phyloP scores from a whole-genome alignment of 2,113 vertebrate species.

The Syngnathus typhle region DNA sequence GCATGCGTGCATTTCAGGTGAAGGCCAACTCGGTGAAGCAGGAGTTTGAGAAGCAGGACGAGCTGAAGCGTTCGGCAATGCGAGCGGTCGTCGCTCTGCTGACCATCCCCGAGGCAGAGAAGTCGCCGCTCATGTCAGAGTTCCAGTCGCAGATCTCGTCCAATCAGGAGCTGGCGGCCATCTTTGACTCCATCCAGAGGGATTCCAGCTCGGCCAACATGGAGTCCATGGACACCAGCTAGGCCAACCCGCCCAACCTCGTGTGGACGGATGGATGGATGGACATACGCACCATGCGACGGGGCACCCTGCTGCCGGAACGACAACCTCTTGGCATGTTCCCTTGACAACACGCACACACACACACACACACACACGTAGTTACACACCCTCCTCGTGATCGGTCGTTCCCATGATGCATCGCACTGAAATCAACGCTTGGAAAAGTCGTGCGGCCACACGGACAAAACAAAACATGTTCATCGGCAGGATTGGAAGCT shows the following conservation, averaged over 20 bases:
- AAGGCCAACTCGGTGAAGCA: conserved; percentile 98
- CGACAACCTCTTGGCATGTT: conserved; percentile 58
- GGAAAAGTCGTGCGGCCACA: conserved; percentile 42
- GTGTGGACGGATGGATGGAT: background rate
- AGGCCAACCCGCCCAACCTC: conserved; percentile 34
- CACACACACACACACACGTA: conserved; percentile 34
- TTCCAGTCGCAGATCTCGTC: conserved; percentile 98
- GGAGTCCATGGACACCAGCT: conserved; percentile 99
- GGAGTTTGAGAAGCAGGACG: conserved; percentile 98
- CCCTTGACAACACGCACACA: conserved; percentile 38
- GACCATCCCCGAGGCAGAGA: conserved; percentile 98
- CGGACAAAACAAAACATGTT: conserved; percentile 65
- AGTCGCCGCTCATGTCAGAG: conserved; percentile 97
- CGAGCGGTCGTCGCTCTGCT: conserved; percentile 93
- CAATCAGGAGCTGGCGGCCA: conserved; percentile 95
- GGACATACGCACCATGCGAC: conserved; percentile 47
- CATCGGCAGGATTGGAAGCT: conserved; percentile 68
- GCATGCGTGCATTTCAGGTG: conserved; percentile 70
- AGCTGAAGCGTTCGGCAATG: conserved; percentile 96
- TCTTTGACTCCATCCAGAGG: conserved; percentile 98
- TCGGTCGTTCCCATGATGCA: conserved; percentile 76
- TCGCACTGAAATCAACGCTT: conserved; percentile 87
- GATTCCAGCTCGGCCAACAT: conserved; percentile 96
- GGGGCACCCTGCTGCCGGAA: conserved; percentile 54
- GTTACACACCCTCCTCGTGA: conserved; percentile 57